phyloP scores from a whole-genome alignment of 2,113 vertebrate species.

The Semnornis frantzii region DNA sequence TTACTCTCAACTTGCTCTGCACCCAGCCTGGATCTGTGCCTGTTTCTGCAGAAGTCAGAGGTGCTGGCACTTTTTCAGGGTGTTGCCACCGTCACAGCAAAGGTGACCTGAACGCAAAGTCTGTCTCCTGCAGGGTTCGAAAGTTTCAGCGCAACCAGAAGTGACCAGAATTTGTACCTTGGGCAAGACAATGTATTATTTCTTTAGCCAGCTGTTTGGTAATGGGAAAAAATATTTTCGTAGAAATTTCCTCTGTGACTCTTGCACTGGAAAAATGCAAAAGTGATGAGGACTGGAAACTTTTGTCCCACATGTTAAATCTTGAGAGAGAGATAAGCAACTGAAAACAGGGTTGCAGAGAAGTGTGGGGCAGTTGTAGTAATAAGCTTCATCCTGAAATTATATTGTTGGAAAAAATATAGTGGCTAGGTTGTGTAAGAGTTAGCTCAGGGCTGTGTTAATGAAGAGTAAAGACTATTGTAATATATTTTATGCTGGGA shows the following conservation, averaged over 20 bases:
- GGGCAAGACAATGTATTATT: not conserved
- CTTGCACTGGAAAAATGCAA: not conserved
- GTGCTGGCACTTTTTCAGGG: not conserved
- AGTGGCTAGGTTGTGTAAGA: conserved; percentile 23
- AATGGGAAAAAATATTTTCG: not conserved
- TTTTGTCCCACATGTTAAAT: not conserved
- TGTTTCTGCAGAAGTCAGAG: not conserved
- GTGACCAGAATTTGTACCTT: not conserved
- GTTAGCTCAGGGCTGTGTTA: conserved; percentile 4
- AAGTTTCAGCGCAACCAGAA: not conserved
- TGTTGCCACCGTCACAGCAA: not conserved
- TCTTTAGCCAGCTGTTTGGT: not conserved
- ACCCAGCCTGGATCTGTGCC: too few relatives aligned
- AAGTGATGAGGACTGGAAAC: not conserved
- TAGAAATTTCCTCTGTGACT: not conserved
- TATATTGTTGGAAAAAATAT: conserved; percentile 14
- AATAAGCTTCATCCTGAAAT: conserved; percentile 6
- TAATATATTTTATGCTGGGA: not conserved
- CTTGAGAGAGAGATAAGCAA: not conserved
- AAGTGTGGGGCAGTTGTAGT: not conserved
- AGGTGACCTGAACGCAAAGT: not conserved
- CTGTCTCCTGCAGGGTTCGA: not conserved
- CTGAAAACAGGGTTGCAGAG: not conserved
- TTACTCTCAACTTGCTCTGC: too few relatives aligned
- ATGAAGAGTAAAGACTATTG: conserved; percentile 42